Evolutionary conservation across 2,888 invertebrate species (phyloP), one percentile per base, ranked within the genome.

Genomic region (Eupithecia exiguata): DNA sequence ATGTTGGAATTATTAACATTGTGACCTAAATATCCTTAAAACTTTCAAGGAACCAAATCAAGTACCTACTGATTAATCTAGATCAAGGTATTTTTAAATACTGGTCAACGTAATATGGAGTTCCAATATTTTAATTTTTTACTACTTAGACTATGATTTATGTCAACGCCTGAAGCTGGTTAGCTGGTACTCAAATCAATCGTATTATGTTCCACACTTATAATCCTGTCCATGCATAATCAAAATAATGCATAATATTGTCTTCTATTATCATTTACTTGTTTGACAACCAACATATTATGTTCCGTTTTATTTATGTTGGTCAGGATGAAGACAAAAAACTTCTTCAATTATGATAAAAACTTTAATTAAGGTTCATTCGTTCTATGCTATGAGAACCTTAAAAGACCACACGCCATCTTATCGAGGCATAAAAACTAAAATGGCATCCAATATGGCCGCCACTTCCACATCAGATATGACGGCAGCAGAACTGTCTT

Each of bases 401-500:
- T 25, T 4, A 68, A 49, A 18, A 65, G 38, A 46, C 46, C 16
- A 46, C 38, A 65, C 67, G 69, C 74, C 74, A 71, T 74, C 65
- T 69, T 69, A 71, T 69, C 12, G 36, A 38, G 35, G 38, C 63
- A 53, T 3, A 21, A n/a, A 49, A 46, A n/a, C 30, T 40, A 69
- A 69, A 61, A 36, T 74, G 62, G 67, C 70, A 14, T 62, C 30
- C 70, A 67, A 74, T 67, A 66, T 71, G 74, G 46, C 71, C 30
- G 74, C 69, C 74, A 72, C 6, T 53, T 67, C 40, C 43, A 30
- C 58, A 67, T 38, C 65, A 25, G 66, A 66, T 40, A 40, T 25
- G 40, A 74, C 69, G 77, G 71, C 73, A 71, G 69, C 74, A 63
- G 35, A 70, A 67, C 68, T 68, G 70, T 68, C 83, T 86, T 85